Evolutionary conservation across 2,113 vertebrate genomes (phyloP).

Genomic region (Crotalus helleri): DNA sequence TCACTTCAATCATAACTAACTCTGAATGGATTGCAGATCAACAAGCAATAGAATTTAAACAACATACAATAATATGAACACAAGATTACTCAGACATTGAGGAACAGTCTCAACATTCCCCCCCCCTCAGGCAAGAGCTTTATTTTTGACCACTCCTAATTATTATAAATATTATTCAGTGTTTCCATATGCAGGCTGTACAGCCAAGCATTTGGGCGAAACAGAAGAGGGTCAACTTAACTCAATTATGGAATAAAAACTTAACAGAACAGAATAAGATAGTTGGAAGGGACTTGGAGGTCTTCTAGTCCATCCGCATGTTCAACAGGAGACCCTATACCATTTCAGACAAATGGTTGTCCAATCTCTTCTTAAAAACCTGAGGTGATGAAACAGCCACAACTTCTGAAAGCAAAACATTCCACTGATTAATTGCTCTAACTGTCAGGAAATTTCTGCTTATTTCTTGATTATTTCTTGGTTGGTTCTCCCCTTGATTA

Average conservation of each 20-base stretch:
- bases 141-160: not conserved
- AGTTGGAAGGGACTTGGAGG: not conserved
- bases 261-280: not conserved
- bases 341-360: too few relatives aligned
- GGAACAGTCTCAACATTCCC: not conserved
- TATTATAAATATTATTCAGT: not conserved
- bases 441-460: not conserved
- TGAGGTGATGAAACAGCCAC: too few relatives aligned
- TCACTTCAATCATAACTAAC: not conserved
- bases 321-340: not conserved
- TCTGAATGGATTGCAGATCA: not conserved
- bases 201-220: slow-evolving; percentile 7
- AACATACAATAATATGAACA: not conserved
- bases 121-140: not conserved
- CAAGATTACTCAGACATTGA: not conserved
- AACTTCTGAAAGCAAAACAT: too few relatives aligned
- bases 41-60: not conserved
- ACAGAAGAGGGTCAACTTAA: not conserved
- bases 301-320: not conserved
- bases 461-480: not conserved
- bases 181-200: not conserved
- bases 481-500: not conserved
- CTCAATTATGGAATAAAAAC: slow-evolving; percentile 5
- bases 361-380: too few relatives aligned
- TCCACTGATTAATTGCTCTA: too few relatives aligned